phyloP scores from a whole-genome alignment of 1,140 invertebrate species.

The Leptopilina boulardi region DNA sequence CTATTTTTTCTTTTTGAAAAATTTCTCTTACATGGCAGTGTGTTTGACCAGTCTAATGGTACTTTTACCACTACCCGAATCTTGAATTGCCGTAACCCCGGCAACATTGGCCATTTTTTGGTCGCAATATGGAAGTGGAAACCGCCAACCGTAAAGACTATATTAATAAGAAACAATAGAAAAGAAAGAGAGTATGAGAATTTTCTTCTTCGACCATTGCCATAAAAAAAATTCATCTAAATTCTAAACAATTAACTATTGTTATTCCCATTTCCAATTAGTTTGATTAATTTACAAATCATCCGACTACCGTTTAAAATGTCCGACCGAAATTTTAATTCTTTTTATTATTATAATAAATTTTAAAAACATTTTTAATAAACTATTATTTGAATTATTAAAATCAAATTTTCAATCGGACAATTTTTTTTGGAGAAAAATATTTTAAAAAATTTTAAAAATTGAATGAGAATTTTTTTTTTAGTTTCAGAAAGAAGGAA shows the following conservation, averaged over 20 bases:
- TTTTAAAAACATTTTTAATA: no score
- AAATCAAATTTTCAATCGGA: no score
- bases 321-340: no score
- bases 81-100: conserved; percentile 84
- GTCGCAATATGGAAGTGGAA: conserved; percentile 94
- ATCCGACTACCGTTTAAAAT: no score
- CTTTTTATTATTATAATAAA: no score
- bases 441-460: no score
- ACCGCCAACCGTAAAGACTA: conserved; percentile 95
- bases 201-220: background rate
- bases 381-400: no score
- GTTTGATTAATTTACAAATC: no score
- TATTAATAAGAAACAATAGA: conserved; percentile 79
- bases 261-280: background rate
- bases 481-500: background rate
- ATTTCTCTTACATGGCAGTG: conserved; percentile 74
- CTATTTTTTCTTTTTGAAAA: no score
- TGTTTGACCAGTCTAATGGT: conserved; percentile 77
- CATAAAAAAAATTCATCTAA: background rate
- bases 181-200: conserved; percentile 34
- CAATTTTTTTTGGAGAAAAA: no score
- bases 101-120: conserved; percentile 83
- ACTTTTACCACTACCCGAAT: conserved; percentile 76
- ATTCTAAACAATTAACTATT: no score
- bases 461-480: no score